Percentiles rank a stretch among this genome's conserved stretches.
Evolutionary conservation across 2,888 invertebrate species (phyloP).

Genomic region (Terebella lapidaria): DNA sequence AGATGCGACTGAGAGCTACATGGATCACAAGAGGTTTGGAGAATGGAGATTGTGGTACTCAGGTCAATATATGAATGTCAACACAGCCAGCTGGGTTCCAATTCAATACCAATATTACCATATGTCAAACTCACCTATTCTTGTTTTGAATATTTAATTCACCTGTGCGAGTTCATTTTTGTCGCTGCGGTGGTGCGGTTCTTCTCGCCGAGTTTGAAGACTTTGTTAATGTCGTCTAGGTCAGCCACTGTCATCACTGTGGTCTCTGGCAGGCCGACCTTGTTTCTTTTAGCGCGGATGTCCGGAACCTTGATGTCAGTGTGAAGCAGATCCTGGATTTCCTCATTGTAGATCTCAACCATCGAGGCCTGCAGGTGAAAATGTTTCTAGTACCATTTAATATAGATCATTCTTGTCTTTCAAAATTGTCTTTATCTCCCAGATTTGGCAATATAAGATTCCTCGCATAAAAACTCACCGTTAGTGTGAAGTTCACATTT

Average conservation of each 20-base stretch:
- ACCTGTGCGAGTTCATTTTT: conserved; percentile 49
- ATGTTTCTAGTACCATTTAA: too few relatives aligned
- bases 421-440: too few relatives aligned
- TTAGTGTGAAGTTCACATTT: conserved; percentile 24
- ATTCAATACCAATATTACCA: too few relatives aligned
- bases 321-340: conserved; percentile 45
- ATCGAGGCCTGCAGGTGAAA: conserved; percentile 40
- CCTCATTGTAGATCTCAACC: conserved; percentile 53
- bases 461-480: too few relatives aligned
- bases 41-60: too few relatives aligned
- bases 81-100: too few relatives aligned
- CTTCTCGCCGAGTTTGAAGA: conserved; percentile 44
- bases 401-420: too few relatives aligned
- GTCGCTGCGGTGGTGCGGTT: conserved; percentile 49
- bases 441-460: too few relatives aligned
- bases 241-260: conserved; percentile 37
- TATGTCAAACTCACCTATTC: too few relatives aligned
- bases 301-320: conserved; percentile 38
- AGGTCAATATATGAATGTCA: too few relatives aligned
- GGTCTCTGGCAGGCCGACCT: conserved; percentile 44
- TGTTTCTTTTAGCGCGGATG: conserved; percentile 43
- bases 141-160: too few relatives aligned
- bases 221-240: conserved; percentile 41
- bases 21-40: too few relatives aligned
- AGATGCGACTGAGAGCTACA: conserved; percentile 51